A percentile compares a stretch with the other conserved stretches of the same genome.
Conservation (phyloP, 2,797 vertebrate species). For the Atherinosoma microstoma region DNA sequence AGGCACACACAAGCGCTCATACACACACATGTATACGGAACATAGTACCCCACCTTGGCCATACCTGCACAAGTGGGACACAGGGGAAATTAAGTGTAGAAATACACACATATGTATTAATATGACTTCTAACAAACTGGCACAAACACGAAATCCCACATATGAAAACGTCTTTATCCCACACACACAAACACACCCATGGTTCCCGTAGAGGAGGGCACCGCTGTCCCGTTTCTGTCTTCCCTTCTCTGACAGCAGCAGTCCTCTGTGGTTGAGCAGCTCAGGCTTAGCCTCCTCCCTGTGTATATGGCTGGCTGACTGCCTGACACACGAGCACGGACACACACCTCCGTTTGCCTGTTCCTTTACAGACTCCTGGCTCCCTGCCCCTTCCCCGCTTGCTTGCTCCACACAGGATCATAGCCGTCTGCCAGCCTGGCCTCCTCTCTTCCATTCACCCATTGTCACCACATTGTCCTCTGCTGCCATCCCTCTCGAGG, state of each 20-base stretch:
- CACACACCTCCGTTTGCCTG: slow-evolving; percentile 41
- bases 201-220: slow-evolving; percentile 4
- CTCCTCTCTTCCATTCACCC: slow-evolving; percentile 62
- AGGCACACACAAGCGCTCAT: slow-evolving; percentile 26
- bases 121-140: neutral
- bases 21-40: slow-evolving; percentile 15
- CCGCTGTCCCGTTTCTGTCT: slow-evolving; percentile 35
- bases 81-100: neutral
- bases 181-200: slow-evolving; percentile 1
- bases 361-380: slow-evolving; percentile 49
- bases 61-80: slow-evolving; percentile 16
- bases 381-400: slow-evolving; percentile 43
- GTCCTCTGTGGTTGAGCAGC: slow-evolving; percentile 54
- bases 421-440: slow-evolving; percentile 62
- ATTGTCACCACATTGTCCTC: slow-evolving; percentile 64
- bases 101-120: slow-evolving; percentile 1
- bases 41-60: neutral
- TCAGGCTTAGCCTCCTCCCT: slow-evolving; percentile 56
- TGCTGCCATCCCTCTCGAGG: slow-evolving; percentile 33
- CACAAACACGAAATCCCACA: neutral
- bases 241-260: slow-evolving; percentile 54
- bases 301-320: slow-evolving; percentile 62
- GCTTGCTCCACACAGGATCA: slow-evolving; percentile 58
- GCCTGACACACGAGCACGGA: slow-evolving; percentile 44
- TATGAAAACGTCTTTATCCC: neutral